These are phyloP conservation scores for Lochmaea crataegi DNA, from an alignment of 2,888 invertebrate genomes.

Conservation along the genomic window DNA sequence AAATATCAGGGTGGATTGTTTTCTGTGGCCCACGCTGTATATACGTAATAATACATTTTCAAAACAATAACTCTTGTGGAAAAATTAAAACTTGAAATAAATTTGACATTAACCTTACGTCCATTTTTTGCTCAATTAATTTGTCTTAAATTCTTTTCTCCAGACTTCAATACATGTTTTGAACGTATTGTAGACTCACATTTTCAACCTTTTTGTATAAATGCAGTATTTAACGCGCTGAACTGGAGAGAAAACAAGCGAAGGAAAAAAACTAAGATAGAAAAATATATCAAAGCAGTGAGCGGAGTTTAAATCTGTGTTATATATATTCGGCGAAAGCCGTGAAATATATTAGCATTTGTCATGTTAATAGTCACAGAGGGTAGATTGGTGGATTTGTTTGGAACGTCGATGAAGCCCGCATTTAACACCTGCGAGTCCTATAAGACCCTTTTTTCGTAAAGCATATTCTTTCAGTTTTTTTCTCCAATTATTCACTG, in stretches of 20 bases:
- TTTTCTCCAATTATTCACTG: neutral
- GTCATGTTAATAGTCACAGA: constrained; percentile 65
- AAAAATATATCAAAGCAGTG: constrained; percentile 58
- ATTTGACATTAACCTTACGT: too few species aligned
- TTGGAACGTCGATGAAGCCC: constrained; percentile 56
- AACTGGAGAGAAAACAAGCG: constrained; percentile 50
- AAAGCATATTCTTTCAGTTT: neutral
- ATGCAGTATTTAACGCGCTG: neutral
- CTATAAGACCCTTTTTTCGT: constrained; percentile 5
- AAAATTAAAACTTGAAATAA: too few species aligned
- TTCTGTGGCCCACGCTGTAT: too few species aligned
- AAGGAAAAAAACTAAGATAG: constrained; percentile 55
- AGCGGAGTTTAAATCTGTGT: constrained; percentile 57
- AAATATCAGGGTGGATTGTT: too few species aligned
- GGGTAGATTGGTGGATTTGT: constrained; percentile 64
- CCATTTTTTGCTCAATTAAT: too few species aligned
- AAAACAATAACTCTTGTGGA: too few species aligned
- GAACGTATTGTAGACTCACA: too few species aligned
- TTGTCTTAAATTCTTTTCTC: too few species aligned
- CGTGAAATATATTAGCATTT: constrained; percentile 67
- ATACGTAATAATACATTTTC: too few species aligned
- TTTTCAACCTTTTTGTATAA: neutral
- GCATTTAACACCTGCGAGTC: constrained; percentile 59
- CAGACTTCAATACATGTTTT: too few species aligned
- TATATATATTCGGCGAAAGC: constrained; percentile 61